Percentiles rank a stretch among this genome's conserved stretches.
phyloP scores from a whole-genome alignment of 2,888 invertebrate genomes.

The Pristionchus maxplancki region DNA sequence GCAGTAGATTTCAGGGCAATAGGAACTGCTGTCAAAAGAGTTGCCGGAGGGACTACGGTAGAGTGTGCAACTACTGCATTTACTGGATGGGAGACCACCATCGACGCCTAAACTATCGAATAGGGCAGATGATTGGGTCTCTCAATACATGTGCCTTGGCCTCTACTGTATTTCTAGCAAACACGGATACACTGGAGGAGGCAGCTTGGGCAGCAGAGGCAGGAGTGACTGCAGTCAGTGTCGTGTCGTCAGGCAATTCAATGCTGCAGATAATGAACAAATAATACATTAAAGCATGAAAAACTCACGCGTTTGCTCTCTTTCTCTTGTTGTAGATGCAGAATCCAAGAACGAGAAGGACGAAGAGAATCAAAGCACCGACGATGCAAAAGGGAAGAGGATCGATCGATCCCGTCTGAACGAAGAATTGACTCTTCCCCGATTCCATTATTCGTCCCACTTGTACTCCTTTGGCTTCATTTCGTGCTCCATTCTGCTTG shows the following conservation, averaged over 20 bases:
- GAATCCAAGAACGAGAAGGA: background rate
- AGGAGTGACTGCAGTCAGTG: background rate
- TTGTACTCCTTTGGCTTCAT: background rate
- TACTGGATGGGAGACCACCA: background rate
- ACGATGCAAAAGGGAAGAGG: background rate
- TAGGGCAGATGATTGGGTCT: too few species aligned
- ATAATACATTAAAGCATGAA: too few species aligned
- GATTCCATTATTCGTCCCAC: background rate
- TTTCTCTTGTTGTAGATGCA: background rate
- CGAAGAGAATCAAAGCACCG: background rate
- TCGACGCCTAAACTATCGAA: background rate
- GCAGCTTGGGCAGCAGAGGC: background rate
- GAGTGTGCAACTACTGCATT: background rate
- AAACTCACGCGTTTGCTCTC: background rate
- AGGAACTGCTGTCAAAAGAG: background rate
- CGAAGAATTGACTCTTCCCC: background rate
- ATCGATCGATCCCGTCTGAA: background rate
- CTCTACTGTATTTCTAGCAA: background rate
- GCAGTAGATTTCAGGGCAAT: background rate
- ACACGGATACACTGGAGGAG: background rate
- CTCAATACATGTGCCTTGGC: background rate
- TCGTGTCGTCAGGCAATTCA: background rate
- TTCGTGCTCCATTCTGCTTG: background rate
- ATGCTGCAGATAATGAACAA: background rate
- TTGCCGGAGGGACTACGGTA: background rate